phyloP scores from a whole-genome alignment of 2,888 invertebrate species.

The Homarus gammarus region DNA sequence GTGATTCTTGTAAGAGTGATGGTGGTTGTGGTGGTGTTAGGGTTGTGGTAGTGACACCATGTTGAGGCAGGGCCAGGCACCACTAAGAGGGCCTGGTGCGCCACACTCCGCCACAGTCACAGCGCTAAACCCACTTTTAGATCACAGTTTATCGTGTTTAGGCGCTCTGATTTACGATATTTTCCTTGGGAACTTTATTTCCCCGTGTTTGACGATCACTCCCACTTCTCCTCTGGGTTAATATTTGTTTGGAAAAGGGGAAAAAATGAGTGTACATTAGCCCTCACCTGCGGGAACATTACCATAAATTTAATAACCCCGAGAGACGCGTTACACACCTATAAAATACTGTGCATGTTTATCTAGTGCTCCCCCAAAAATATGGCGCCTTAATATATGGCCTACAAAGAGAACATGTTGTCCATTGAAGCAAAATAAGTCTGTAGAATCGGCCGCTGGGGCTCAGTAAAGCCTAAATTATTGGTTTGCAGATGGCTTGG shows the following conservation, averaged over 20 bases:
- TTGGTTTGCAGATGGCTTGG: slow-evolving; percentile 28
- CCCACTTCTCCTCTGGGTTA: not conserved
- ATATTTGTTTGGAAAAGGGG: not conserved
- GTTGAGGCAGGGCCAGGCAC: no score
- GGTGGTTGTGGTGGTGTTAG: no score
- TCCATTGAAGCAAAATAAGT: slow-evolving; percentile 49
- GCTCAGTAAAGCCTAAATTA: slow-evolving; percentile 56
- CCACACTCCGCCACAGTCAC: no score
- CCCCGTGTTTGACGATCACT: not conserved
- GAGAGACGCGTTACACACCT: not conserved
- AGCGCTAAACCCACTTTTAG: no score
- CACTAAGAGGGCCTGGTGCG: no score
- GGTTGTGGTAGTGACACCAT: no score
- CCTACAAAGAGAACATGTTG: slow-evolving; percentile 44
- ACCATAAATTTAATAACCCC: not conserved
- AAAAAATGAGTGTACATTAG: not conserved
- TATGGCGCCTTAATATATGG: slow-evolving; percentile 42
- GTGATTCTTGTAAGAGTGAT: no score
- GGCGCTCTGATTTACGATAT: not conserved
- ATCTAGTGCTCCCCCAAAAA: slow-evolving; percentile 15
- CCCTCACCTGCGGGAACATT: not conserved
- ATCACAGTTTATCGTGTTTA: no score
- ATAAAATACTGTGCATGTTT: slow-evolving; percentile 25
- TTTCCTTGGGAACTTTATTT: not conserved
- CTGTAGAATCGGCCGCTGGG: slow-evolving; percentile 39